Evolutionary conservation across 2,888 invertebrate genomes (phyloP), one percentile per base, ranked within the genome.

Genomic region (Caenorhabditis afra): DNA sequence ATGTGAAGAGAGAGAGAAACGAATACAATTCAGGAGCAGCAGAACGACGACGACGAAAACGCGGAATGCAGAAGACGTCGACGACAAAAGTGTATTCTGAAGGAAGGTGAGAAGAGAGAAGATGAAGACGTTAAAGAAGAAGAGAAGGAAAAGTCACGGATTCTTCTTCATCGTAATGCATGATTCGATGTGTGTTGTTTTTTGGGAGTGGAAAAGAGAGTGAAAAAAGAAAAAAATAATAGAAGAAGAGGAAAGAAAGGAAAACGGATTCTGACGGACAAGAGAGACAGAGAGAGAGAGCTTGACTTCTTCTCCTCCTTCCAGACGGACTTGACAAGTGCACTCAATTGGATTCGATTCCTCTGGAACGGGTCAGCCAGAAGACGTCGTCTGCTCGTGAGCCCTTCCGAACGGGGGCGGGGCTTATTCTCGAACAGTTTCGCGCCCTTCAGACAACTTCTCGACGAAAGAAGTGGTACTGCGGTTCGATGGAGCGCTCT

Each of bases 141-240:
- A 53, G 44, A 45, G 11, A n/a, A 29, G 68, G 44, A 58, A 50
- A 65, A 35, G 53, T 57, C 57, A 66, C 29, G 29, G 66, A 62
- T 70, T 70, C 61, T 62, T 61, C 29, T 5, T 29, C 29, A 7
- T 29, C 29, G 29, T 29, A 55, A 62, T 70, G 70, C 70, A 70
- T 70, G 61, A 70, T 70, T 70, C 70, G 61, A 70, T n/a, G n/a
- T 70, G 70, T 62, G 70, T 70, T 70, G 70, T 70, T 70, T 70
- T 70, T 53, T 23, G 55, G 35, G 23, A 64, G 29, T 23, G 23
- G 37, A 57, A 29, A 39, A 22, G 35, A 45, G 55, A 57, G 47
- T 5, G 45, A 16, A 22, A 53, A 20, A 20, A 23, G 10, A 20
- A 47, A 22, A 49, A 20, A 18, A 20, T 50, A 52, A 59, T n/a